Base-by-base conservation (phyloP, 2,797 vertebrate species). In the Borostomias antarcticus region DNA sequence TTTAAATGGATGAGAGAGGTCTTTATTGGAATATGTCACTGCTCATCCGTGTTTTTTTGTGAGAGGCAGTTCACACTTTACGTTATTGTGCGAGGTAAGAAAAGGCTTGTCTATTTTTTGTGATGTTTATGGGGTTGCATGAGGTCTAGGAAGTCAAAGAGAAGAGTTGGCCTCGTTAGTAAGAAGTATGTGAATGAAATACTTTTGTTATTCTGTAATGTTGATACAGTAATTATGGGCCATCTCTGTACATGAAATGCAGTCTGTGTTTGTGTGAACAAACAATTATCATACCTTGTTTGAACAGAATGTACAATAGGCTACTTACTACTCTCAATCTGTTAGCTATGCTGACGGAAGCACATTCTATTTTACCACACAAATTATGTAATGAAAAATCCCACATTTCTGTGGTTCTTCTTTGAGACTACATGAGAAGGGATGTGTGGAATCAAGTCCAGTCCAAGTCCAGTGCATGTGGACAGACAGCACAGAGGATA, bases 371-470 rank as follows among this genome's bases (percentile, higher is more conserved):
- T 68, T 17, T 17, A 21, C 66, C 50, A 50, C 47, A 70, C 52
- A 43, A 7, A 51, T 60, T 33, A 35, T 43, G 10, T 30, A 69
- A 48, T 60, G 25, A 48, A 76, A n/a, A 69, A 29, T 43, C 43
- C 23, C 47, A 48, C 47, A 52, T 28, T 52, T 52, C 10, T 25
- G 50, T 40, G 23, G 23, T 52, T 28, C 4, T 52, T 28, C 21
- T 56, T 67, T 2, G 1, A 21, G 30, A 17, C 13, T 17, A 48
- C 25, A 26, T 69, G 66, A 62, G n/a, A n/a, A n/a, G 25, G 51
- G 37, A 53, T 28, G 30, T 28, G 15, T 57, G 10, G 58, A 75
- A 77, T 80, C 69, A 82, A 79, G 78, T 85, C 83, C 66, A 70
- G 70, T 64, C 54, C 33, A 1, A 37, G 25, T 53, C 28, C 23